Conservation (phyloP, 2,888 invertebrate genomes). For the Drosophila anomalata region DNA sequence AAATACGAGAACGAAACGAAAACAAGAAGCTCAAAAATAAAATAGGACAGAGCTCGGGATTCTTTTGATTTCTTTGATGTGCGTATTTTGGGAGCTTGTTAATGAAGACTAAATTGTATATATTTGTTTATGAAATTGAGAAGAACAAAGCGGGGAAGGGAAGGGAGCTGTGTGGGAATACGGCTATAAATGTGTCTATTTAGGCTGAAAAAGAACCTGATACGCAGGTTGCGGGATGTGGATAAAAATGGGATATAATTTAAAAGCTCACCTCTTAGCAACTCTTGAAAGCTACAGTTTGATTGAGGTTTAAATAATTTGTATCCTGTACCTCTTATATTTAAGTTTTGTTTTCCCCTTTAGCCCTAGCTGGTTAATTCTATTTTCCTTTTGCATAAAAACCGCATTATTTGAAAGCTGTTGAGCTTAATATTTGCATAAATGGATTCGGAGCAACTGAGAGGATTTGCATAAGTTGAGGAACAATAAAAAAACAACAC, state of each 20-base stretch:
- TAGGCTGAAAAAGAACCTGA: constrained; percentile 28
- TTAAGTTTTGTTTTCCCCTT: not conserved
- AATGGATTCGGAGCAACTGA: constrained; percentile 6
- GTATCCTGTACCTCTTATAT: not conserved
- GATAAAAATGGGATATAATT: not conserved
- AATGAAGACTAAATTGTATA: constrained; percentile 47
- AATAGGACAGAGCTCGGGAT: constrained; percentile 9
- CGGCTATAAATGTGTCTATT: constrained; percentile 35
- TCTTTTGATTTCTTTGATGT: constrained; percentile 59
- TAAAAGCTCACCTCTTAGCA: not conserved
- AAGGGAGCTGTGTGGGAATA: not conserved
- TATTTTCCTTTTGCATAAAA: constrained; percentile 18
- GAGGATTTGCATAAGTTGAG: constrained; percentile 31
- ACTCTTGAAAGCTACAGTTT: not conserved
- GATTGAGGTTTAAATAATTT: not conserved
- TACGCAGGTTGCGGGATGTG: not conserved
- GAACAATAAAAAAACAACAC: constrained; percentile 16
- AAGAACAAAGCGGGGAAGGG: constrained; percentile 2
- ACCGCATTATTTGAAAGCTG: constrained; percentile 2
- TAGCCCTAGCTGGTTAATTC: constrained; percentile 8
- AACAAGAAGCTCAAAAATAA: constrained; percentile 30
- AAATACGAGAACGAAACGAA: constrained; percentile 39
- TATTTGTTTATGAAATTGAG: constrained; percentile 47
- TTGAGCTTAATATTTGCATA: constrained; percentile 33
- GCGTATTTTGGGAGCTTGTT: constrained; percentile 59